Percentiles rank a stretch among this genome's conserved stretches.
phyloP scores from a whole-genome alignment of 2,888 invertebrate genomes.

The Trisateles emortualis region DNA sequence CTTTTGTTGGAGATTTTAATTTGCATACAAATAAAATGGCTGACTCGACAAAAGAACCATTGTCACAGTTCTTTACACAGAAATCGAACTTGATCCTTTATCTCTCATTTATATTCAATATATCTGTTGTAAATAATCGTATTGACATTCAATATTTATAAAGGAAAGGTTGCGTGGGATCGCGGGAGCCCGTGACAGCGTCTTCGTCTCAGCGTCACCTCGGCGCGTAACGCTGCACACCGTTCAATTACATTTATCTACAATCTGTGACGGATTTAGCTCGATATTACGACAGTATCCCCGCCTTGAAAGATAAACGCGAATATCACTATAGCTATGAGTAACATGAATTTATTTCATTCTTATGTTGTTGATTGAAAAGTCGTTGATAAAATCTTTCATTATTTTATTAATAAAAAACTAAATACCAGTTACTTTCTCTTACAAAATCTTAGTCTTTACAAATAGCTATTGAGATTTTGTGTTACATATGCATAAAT shows the following conservation, averaged over 20 bases:
- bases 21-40: conserved; percentile 84
- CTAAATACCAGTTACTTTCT: too few species aligned
- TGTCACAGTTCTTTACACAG: conserved; percentile 78
- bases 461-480: too few species aligned
- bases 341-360: background rate
- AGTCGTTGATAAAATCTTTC: background rate
- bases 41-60: conserved; percentile 81
- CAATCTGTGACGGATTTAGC: conserved; percentile 20
- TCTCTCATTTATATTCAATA: conserved; percentile 84
- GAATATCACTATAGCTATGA: background rate
- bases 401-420: too few species aligned
- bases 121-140: conserved; percentile 80
- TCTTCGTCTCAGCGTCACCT: conserved; percentile 37
- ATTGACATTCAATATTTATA: conserved; percentile 84
- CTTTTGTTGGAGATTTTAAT: conserved; percentile 69
- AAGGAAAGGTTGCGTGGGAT: conserved; percentile 82
- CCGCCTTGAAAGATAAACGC: conserved; percentile 5
- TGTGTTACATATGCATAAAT: too few species aligned
- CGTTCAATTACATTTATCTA: conserved; percentile 39
- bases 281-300: conserved; percentile 13
- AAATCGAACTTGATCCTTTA: conserved; percentile 78
- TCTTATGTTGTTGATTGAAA: background rate
- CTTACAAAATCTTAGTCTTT: too few species aligned
- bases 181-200: conserved; percentile 56
- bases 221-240: conserved; percentile 40